Evolutionary conservation across 2,113 vertebrate species (phyloP).

Genomic region (Sporophila hypoxantha): DNA sequence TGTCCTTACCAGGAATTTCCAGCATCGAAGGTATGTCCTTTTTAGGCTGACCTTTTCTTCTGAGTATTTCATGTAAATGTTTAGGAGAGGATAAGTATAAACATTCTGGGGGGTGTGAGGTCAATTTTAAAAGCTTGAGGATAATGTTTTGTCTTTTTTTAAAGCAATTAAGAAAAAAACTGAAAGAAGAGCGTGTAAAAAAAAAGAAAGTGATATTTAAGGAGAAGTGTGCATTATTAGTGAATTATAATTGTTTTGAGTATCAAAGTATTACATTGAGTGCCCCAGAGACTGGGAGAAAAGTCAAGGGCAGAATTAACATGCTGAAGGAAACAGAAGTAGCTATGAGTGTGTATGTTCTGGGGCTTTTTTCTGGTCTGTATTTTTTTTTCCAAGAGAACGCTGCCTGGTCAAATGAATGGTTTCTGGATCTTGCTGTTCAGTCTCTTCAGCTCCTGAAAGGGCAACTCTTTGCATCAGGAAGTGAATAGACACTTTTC

Average conservation of each 20-base stretch:
- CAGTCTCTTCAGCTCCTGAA: not conserved
- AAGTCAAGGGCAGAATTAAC: not conserved
- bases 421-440: constrained; percentile 28
- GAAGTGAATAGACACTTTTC: constrained; percentile 23
- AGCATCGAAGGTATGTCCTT: constrained; percentile 61
- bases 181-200: not conserved
- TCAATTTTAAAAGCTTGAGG: not conserved
- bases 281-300: not conserved
- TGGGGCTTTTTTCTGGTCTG: not conserved
- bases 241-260: not conserved
- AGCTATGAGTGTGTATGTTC: not conserved
- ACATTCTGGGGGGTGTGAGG: not conserved
- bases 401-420: not conserved
- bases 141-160: no score
- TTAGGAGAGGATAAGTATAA: not conserved
- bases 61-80: not conserved
- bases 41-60: not conserved
- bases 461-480: not conserved
- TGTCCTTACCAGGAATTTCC: constrained; percentile 68
- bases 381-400: not conserved
- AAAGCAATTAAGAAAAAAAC: not conserved
- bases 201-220: not conserved
- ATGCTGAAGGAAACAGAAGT: not conserved
- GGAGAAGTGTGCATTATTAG: not conserved
- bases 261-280: not conserved